These are phyloP conservation scores for Apaloderma vittatum DNA, from an alignment of 2,113 vertebrate genomes.

Conservation along the genomic window DNA sequence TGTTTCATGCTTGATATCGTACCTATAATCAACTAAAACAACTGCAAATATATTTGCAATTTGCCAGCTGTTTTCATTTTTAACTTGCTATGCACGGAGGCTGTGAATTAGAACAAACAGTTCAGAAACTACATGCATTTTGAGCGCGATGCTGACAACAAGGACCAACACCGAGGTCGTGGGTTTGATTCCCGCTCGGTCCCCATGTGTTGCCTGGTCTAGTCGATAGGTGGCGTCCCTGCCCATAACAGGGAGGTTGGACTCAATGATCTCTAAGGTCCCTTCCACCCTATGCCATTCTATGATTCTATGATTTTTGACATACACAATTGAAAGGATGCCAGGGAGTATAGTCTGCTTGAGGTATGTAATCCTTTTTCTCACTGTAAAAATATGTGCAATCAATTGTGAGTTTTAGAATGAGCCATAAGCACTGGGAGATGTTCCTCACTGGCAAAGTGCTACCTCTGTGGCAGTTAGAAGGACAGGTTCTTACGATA, in stretches of 20 bases:
- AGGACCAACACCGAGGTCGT: no score
- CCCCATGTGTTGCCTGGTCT: no score
- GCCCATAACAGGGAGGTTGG: no score
- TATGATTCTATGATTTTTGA: no score
- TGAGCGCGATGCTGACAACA: no score
- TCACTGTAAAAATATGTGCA: neutral
- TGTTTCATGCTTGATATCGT: neutral
- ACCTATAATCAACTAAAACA: neutral
- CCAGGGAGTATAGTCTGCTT: neutral
- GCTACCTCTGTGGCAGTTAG: no score
- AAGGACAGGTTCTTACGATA: neutral
- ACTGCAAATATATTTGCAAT: neutral
- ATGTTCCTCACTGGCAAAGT: neutral
- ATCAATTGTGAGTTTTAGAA: neutral
- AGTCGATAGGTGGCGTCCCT: no score
- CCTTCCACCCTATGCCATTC: no score
- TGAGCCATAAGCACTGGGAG: neutral
- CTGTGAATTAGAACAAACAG: neutral
- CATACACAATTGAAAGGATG: neutral
- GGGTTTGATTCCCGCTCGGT: no score
- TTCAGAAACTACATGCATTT: neutral
- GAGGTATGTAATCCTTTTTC: neutral
- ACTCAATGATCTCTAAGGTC: no score
- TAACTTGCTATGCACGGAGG: neutral
- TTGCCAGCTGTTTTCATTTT: slow-evolving; percentile 22